Evolutionary conservation across 2,113 vertebrate species (phyloP).

Genomic region (Rynchops niger): DNA sequence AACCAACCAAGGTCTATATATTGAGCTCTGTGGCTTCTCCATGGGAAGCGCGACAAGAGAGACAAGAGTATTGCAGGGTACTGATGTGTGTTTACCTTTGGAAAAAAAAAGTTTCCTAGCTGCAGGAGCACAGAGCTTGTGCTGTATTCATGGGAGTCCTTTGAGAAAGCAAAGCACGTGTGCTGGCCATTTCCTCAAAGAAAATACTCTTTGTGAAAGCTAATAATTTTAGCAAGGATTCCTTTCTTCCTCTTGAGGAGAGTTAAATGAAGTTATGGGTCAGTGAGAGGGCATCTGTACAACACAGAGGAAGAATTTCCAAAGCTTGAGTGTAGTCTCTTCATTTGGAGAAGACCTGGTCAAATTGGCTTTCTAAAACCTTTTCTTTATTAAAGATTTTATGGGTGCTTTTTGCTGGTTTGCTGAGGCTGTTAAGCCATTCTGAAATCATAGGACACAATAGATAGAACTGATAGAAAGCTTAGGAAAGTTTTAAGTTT

Average conservation of each 20-base stretch:
- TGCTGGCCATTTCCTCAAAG: slow-evolving; percentile 45
- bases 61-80: background rate
- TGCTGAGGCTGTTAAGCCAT: background rate
- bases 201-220: slow-evolving; percentile 24
- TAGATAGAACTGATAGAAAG: background rate
- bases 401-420: background rate
- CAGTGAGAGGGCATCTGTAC: slow-evolving; percentile 33
- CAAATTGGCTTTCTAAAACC: background rate
- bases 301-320: background rate
- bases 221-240: slow-evolving; percentile 59
- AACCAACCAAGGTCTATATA: background rate
- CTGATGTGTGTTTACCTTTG: background rate
- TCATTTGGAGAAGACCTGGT: background rate
- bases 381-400: slow-evolving; percentile 22
- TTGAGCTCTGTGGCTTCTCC: background rate
- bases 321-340: background rate
- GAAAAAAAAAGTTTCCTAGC: background rate
- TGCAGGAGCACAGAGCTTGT: background rate
- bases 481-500: background rate
- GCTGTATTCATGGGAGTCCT: background rate
- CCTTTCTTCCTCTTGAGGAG: slow-evolving; percentile 55
- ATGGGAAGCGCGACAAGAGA: background rate
- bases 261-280: slow-evolving; percentile 56
- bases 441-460: background rate
- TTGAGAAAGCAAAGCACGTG: slow-evolving; percentile 44